Evolutionary conservation across 2,797 vertebrate genomes (phyloP).

Genomic region (Betta splendens): DNA sequence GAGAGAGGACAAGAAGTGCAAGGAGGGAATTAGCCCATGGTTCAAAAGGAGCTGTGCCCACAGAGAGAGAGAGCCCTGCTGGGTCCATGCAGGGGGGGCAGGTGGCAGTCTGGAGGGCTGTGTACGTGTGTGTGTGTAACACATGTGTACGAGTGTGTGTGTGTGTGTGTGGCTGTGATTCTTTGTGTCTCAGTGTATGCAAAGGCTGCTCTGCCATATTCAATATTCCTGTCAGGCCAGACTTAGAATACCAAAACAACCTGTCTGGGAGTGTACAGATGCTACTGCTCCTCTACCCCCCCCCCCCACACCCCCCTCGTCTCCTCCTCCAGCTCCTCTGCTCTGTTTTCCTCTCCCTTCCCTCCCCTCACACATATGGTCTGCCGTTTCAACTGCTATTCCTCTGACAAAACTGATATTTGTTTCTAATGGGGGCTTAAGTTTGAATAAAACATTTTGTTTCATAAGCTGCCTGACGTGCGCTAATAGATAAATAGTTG

Average conservation of each 20-base stretch:
- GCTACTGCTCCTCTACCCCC: slow-evolving; percentile 53
- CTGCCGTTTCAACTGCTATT: slow-evolving; percentile 42
- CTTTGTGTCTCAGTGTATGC: slow-evolving; percentile 68
- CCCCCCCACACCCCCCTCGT: slow-evolving; percentile 23
- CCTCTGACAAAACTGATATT: slow-evolving; percentile 64
- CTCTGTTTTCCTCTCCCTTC: slow-evolving; percentile 38
- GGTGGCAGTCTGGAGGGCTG: slow-evolving; percentile 71
- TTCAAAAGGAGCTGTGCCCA: slow-evolving; percentile 71
- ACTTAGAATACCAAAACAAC: slow-evolving; percentile 76
- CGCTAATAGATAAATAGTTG: slow-evolving; percentile 49
- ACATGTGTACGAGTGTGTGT: slow-evolving; percentile 39
- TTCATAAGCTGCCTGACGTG: slow-evolving; percentile 31
- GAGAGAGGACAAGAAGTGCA: slow-evolving; percentile 50
- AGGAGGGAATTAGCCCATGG: slow-evolving; percentile 61
- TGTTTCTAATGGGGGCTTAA: slow-evolving; percentile 54
- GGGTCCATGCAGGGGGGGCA: slow-evolving; percentile 54
- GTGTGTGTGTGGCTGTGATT: slow-evolving; percentile 47
- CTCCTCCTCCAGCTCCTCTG: slow-evolving; percentile 30
- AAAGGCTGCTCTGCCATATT: slow-evolving; percentile 69
- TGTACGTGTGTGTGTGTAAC: slow-evolving; percentile 30
- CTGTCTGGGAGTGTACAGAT: slow-evolving; percentile 71
- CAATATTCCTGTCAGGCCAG: slow-evolving; percentile 71
- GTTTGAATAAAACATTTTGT: slow-evolving; percentile 63
- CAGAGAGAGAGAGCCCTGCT: slow-evolving; percentile 69
- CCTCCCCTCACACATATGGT: slow-evolving; percentile 52